Percentiles rank a stretch among this genome's conserved stretches.
Evolutionary conservation across 2,797 vertebrate species (phyloP).

Genomic region (Emydoidea blandingii): DNA sequence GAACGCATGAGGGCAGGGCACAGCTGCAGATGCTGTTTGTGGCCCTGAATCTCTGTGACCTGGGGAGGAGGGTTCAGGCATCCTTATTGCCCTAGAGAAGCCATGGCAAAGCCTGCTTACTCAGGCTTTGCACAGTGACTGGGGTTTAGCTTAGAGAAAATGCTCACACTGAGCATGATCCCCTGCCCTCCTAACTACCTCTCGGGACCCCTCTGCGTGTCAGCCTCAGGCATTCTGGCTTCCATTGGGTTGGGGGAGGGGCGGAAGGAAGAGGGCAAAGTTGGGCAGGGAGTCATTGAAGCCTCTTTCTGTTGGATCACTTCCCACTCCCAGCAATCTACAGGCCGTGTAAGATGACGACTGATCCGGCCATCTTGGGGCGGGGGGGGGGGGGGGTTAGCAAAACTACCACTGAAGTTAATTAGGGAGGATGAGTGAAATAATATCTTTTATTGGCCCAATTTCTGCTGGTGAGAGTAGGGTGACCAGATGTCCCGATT

Average conservation of each 20-base stretch:
- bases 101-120: accelerated
- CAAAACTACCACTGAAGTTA: too few relatives aligned
- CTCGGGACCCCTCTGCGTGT: neutral
- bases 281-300: neutral
- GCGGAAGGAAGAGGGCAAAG: neutral
- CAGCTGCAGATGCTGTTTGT: neutral
- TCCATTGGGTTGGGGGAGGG: neutral
- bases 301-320: neutral
- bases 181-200: neutral
- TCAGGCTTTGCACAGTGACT: neutral
- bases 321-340: neutral
- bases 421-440: too few relatives aligned
- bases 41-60: too few relatives aligned
- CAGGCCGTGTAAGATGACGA: accelerated
- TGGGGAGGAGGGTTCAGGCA: too few relatives aligned
- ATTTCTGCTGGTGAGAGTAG: too few relatives aligned
- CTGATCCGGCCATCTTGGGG: too few relatives aligned
- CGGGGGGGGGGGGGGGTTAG: too few relatives aligned
- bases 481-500: too few relatives aligned
- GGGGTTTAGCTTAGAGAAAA: neutral
- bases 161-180: accelerated
- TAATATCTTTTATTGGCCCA: too few relatives aligned
- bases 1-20: too few relatives aligned
- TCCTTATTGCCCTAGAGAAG: neutral
- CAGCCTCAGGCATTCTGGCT: neutral